phyloP scores from a whole-genome alignment of 2,888 invertebrate species.

The Nipponacmea schrenckii region DNA sequence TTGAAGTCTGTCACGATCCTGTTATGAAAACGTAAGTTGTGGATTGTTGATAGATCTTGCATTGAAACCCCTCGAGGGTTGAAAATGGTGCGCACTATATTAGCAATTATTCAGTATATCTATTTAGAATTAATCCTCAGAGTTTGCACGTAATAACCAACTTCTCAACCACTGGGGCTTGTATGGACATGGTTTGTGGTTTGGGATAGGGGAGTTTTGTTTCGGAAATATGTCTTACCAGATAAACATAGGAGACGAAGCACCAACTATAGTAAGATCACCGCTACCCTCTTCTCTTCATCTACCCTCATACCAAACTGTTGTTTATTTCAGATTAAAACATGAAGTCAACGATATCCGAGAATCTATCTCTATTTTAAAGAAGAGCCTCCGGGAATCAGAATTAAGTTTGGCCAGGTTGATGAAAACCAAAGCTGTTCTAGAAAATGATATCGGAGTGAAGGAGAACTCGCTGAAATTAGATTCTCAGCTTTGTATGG shows the following conservation, averaged over 20 bases:
- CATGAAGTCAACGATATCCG: slow-evolving; percentile 87
- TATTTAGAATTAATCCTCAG: too few relatives aligned
- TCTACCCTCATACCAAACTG: too few relatives aligned
- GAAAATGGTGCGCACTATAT: too few relatives aligned
- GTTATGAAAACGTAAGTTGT: slow-evolving; percentile 78
- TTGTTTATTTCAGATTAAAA: slow-evolving; percentile 73
- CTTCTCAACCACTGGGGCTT: too few relatives aligned
- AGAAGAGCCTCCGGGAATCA: slow-evolving; percentile 78
- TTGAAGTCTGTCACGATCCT: slow-evolving; percentile 88
- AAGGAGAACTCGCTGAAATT: slow-evolving; percentile 90
- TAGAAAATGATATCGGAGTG: slow-evolving; percentile 85
- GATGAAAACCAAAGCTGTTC: slow-evolving; percentile 81
- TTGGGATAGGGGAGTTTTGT: too few relatives aligned
- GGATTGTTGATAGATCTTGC: neutral
- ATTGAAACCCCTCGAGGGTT: too few relatives aligned
- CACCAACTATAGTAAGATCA: too few relatives aligned
- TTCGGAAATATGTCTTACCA: too few relatives aligned
- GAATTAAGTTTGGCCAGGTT: slow-evolving; percentile 69
- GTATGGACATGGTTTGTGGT: too few relatives aligned
- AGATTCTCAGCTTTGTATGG: slow-evolving; percentile 92
- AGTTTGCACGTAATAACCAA: too few relatives aligned
- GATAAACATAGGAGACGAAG: too few relatives aligned
- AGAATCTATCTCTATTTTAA: slow-evolving; percentile 82
- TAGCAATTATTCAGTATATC: neutral
- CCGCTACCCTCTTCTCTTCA: too few relatives aligned